Base-by-base conservation (phyloP, 1,140 invertebrate species). In the Formica selysi region DNA sequence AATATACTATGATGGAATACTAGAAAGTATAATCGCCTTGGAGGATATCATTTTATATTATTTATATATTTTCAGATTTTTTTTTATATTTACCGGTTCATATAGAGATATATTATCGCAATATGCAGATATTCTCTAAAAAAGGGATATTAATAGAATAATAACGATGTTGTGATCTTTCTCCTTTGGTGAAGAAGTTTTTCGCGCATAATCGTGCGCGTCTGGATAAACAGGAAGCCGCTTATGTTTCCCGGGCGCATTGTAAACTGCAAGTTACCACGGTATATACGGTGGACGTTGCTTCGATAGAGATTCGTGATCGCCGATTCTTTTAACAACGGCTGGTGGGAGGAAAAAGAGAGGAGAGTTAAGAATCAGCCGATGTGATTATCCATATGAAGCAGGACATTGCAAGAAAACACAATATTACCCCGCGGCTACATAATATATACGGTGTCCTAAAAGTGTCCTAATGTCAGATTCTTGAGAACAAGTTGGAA, bases 301-400 rank as follows among this genome's bases (percentile, higher is more conserved):
- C 85, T 80, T 22, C 29, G 65, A 89, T 89, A 84, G 68, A 88
- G 85, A 11, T 41, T 78, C 29, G 41, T 26, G 76, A 89, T 89
- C 84, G 51, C n/a, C 57, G 61, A 88, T 78, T 86, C 59, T 76
- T 83, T 89, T 86, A 89, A 89, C 64, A 68, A 73, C 74, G 29
- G 44, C 22, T 48, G 10, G 41, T 3, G 22, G 29, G 26, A 16
- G 38, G 62, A 54, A 65, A 38, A n/a, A 36, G 22, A 54, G n/a
- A 32, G 26, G 16, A 48, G 44, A 76, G 67, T 38, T 38, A 57
- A 79, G 67, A 29, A 38, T 44, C 76, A 16, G 54, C 29, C 57
- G 70, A 54, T 44, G 86, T 90, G 86, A 90, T 90, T 88, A 88
- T 86, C 89, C 78, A 76, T 73, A 90, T 88, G 73, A 73, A 51